phyloP scores from a whole-genome alignment of 2,113 vertebrate species.

The Salvator merianae region DNA sequence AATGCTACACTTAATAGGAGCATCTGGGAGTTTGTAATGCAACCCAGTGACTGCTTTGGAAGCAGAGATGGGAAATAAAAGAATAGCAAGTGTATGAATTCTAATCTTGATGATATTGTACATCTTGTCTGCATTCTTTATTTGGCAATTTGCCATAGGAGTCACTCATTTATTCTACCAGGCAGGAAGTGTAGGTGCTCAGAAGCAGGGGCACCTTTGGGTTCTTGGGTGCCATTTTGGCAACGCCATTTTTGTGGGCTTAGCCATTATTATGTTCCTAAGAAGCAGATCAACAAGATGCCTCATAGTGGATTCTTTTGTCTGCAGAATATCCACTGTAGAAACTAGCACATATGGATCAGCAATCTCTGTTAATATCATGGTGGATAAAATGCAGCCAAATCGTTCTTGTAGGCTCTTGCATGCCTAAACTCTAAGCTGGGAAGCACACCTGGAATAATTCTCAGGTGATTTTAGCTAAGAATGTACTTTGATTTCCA shows the following conservation, averaged over 20 bases:
- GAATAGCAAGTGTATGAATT: neutral
- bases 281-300: neutral
- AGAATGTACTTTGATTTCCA: neutral
- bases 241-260: neutral
- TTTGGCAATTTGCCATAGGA: too few relatives aligned
- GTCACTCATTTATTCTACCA: too few relatives aligned
- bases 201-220: too few relatives aligned
- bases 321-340: neutral
- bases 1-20: neutral
- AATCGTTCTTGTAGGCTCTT: neutral
- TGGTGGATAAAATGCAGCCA: neutral
- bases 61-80: neutral
- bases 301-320: neutral
- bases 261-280: neutral
- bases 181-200: too few relatives aligned
- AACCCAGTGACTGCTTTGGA: constrained; percentile 14
- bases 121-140: neutral
- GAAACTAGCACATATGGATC: neutral
- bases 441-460: neutral
- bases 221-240: too few relatives aligned
- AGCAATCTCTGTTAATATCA: neutral
- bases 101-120: neutral
- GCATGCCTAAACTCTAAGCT: neutral
- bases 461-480: neutral
- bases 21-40: constrained; percentile 27